Evolutionary conservation across 1,140 invertebrate genomes (phyloP).

Genomic region (Calephelis nemesis): DNA sequence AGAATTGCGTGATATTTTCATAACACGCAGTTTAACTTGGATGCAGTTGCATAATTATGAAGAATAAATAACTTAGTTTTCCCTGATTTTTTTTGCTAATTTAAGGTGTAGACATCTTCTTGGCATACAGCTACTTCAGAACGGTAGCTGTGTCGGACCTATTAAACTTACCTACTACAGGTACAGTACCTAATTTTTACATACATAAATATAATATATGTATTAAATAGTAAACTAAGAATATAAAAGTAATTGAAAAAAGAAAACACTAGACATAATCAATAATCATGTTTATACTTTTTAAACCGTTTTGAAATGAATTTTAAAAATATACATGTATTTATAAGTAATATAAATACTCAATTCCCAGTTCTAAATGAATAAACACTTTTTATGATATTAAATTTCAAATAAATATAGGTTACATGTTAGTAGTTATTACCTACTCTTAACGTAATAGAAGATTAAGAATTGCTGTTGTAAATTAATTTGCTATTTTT

Average conservation of each 20-base stretch:
- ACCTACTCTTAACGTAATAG: too few species aligned
- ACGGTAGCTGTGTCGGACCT: too few species aligned
- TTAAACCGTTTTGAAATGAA: not conserved
- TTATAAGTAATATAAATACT: not conserved
- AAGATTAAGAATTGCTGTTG: too few species aligned
- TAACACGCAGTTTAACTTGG: too few species aligned
- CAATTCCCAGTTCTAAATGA: not conserved
- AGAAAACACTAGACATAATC: not conserved
- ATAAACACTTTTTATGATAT: not conserved
- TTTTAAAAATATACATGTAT: conserved; percentile 3
- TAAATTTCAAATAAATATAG: not conserved
- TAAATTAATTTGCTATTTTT: too few species aligned
- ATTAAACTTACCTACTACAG: too few species aligned
- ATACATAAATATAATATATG: not conserved
- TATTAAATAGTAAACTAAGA: not conserved
- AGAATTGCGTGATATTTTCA: too few species aligned
- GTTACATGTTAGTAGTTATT: too few species aligned
- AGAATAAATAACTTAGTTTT: not conserved
- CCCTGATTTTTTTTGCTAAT: not conserved
- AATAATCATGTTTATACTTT: conserved; percentile 12
- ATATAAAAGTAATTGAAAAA: not conserved
- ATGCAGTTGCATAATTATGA: not conserved
- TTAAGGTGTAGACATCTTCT: too few species aligned
- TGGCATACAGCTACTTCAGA: too few species aligned
- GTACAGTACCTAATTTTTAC: too few species aligned